Conservation (phyloP, 64 coral and sea anemone species). For the Dendrophyllia cribrosa region DNA sequence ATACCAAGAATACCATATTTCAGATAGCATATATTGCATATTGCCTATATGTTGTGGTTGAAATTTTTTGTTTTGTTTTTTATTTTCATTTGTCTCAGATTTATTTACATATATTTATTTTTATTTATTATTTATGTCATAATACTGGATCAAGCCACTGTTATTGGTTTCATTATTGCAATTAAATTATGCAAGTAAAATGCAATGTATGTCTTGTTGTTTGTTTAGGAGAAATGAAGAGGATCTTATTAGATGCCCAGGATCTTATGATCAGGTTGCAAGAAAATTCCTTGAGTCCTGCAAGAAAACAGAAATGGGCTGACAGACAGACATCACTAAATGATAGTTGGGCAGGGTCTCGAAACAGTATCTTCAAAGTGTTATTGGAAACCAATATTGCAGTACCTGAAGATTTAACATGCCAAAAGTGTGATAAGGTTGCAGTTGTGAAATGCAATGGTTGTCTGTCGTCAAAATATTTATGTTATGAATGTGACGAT, state of each 20-base stretch:
- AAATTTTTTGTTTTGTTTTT: too few relatives aligned
- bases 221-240: conserved; percentile 49
- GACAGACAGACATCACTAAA: conserved; percentile 24
- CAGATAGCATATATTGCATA: too few relatives aligned
- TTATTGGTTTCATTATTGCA: not conserved
- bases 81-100: too few relatives aligned
- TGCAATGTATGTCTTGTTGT: too few relatives aligned
- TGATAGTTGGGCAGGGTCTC: conserved; percentile 37
- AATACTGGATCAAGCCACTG: too few relatives aligned
- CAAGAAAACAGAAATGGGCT: conserved; percentile 34
- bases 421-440: conserved; percentile 28
- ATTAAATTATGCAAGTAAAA: not conserved
- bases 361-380: not conserved
- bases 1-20: too few relatives aligned
- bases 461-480: not conserved
- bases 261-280: conserved; percentile 23
- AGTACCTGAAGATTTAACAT: conserved; percentile 36
- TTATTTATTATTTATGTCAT: too few relatives aligned
- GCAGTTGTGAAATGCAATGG: conserved; percentile 35
- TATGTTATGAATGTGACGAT: conserved; percentile 45
- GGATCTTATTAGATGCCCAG: conserved; percentile 33
- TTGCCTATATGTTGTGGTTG: too few relatives aligned
- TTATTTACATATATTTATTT: too few relatives aligned
- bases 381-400: conserved; percentile 20
- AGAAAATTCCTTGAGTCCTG: not conserved